A percentile compares a stretch with the other conserved stretches of the same genome.
Conservation (phyloP, 30 jellyfish, hydroid and myxozoan genomes). For the Clytia hemisphaerica region DNA sequence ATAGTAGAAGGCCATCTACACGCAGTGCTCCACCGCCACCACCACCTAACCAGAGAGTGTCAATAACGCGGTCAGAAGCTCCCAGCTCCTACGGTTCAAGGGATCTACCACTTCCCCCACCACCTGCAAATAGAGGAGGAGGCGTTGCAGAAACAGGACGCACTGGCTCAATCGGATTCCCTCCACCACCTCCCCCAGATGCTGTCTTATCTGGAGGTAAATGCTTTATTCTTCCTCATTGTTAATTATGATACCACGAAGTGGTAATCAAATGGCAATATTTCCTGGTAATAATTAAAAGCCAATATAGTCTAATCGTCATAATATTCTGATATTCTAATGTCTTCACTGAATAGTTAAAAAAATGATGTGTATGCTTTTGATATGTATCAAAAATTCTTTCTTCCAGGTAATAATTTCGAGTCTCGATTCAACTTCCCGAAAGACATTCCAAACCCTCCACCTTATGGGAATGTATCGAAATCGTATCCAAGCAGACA, state of each 20-base stretch:
- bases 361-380: neutral
- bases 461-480: conserved; percentile 57
- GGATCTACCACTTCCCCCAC: conserved; percentile 27
- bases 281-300: neutral
- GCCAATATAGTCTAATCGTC: no score
- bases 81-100: neutral
- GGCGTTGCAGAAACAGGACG: no score
- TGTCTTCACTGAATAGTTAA: no score
- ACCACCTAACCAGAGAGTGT: conserved; percentile 24
- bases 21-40: conserved; percentile 19
- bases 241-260: neutral
- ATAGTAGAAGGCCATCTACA: neutral
- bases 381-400: neutral
- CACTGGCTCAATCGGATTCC: no score
- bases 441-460: conserved; percentile 76
- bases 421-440: conserved; percentile 66
- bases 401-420: conserved; percentile 26
- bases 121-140: conserved; percentile 17
- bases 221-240: neutral
- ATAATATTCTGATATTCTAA: no score
- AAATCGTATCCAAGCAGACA: conserved; percentile 75
- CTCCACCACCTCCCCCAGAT: conserved; percentile 34
- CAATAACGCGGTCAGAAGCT: neutral
- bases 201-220: neutral
- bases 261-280: neutral